Evolutionary conservation across 2,113 vertebrate species (phyloP), one percentile per base, ranked within the genome.

Genomic region (Seriola quinqueradiata): DNA sequence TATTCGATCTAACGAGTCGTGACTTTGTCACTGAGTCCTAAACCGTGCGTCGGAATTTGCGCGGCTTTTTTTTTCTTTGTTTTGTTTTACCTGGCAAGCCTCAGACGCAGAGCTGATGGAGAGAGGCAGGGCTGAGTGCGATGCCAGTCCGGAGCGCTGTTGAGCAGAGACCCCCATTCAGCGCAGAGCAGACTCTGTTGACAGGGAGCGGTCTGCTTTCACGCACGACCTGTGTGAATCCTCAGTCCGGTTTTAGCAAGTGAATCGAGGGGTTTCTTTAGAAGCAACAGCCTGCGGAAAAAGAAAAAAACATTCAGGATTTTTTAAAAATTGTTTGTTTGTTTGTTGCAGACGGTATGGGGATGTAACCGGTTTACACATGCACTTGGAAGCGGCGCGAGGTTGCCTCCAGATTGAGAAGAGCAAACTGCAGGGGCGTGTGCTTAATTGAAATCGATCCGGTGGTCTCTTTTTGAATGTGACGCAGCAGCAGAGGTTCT

Each of bases 391-490:
- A 85, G 86, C 57, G 58, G 70, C 65, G 60, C 77, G 77, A 87
- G 79, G 83, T 88, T 81, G 50, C 63, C 61, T 77, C 57, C 81
- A 83, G 82, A 81, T 50, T 71, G 64, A 89, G 76, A 89, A 75
- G 82, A 87, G 83, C 76, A 81, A 72, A 77, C 79, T 90, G 87
- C 86, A 87, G 91, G 86, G 87, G 79, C 77, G 85, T 74, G 84
- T 66, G 77, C 75, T 88, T 89, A 88, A 93, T 83, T 88, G 79
- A 91, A 82, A 89, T 87, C 82, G 79, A 91, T 80, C 88, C 70
- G 44, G 52, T 63, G 84, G 79, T 87, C 74, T 83, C 34, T 66
- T 68, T 83, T 85, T 92, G 75, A 82, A 94, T 91, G 92, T 95
- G 87, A 94, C 91, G 83, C 82, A 77, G 81, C 84, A 88, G 79